Conservation (phyloP, 2,113 vertebrate species). For the Bufo gargarizans region DNA sequence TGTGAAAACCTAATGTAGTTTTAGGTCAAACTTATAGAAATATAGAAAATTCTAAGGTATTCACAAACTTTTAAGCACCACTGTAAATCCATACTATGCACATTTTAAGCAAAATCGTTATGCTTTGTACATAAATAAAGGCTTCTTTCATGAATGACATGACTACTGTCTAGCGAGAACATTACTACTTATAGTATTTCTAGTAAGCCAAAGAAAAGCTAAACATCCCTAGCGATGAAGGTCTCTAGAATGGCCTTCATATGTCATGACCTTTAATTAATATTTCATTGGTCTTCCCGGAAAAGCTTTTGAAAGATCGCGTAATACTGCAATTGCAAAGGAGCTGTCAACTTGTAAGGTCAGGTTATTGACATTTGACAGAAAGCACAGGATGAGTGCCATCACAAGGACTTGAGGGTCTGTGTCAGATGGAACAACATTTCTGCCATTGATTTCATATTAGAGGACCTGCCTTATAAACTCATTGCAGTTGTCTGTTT, state of each 20-base stretch:
- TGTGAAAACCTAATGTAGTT: too few relatives aligned
- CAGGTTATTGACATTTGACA: conserved; percentile 36
- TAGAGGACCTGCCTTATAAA: not conserved
- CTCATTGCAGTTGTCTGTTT: conserved; percentile 12
- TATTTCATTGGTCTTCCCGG: conserved; percentile 77
- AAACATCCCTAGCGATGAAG: conserved; percentile 40
- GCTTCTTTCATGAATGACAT: not conserved
- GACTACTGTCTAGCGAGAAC: not conserved
- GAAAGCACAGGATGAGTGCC: not conserved
- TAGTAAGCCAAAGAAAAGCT: not conserved
- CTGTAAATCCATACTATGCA: too few relatives aligned
- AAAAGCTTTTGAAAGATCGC: conserved; percentile 75
- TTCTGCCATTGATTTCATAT: conserved; percentile 38
- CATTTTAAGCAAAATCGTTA: not conserved
- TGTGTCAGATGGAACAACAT: conserved; percentile 55
- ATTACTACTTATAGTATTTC: not conserved
- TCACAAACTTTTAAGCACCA: too few relatives aligned
- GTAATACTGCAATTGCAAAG: conserved; percentile 61
- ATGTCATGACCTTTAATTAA: conserved; percentile 66
- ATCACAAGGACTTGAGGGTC: conserved; percentile 56
- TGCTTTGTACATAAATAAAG: not conserved
- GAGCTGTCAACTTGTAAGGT: conserved; percentile 46
- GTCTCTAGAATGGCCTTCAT: conserved; percentile 60
- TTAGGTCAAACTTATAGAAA: too few relatives aligned
- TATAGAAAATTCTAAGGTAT: too few relatives aligned